Base-by-base conservation (phyloP, 2,888 invertebrate species). In the Tupiocoris notatus region DNA sequence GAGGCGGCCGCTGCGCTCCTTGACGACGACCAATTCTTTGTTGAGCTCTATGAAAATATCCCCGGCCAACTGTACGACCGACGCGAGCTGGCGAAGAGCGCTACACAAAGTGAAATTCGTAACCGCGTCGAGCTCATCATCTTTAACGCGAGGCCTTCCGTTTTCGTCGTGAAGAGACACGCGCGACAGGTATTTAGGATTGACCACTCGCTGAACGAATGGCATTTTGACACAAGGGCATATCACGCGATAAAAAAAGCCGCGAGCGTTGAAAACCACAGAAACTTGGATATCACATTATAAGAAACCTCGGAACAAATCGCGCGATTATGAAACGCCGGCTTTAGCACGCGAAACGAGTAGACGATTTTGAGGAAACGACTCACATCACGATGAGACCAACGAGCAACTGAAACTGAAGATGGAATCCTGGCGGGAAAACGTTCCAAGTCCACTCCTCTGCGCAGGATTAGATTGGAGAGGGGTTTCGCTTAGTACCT, bases 81-180 rank as follows among this genome's bases (percentile, higher is more conserved):
- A 93, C 74, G 94, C 93, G 83, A 95, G 88, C 85, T 96, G 95
- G 79, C 92, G 88, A 79, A 95, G 86, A 77, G 93, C 92, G 84
- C 91, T 92, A 85, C 92, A 92, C 80, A 95, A 86, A 79, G 95
- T 94, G 82, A 91, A 91, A 85, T 95, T 95, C 82, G 92, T 91
- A 81, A 94, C 92, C 79, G 93, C 92, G 83, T 93, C 92, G 83
- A 95, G 88, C 86, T 95, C 94, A 82, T 90, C 88, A 81, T 91
- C 92, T 71, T 86, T 86, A 67, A 92, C 87, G 81, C 84, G 86
- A 75, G 88, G 87, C 80, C 85, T 86, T 77, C 89, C 89, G 81
- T 87, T 86, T 78, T 86, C 88, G 81, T 88, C 88, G 81, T 87
- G 87, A 82, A 89, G 86, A 82, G 87, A 87, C 79, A 88, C 87